phyloP scores from a whole-genome alignment of 37 sponge, comb jelly and placozoan genomes.

The Eunapius fragilis region DNA sequence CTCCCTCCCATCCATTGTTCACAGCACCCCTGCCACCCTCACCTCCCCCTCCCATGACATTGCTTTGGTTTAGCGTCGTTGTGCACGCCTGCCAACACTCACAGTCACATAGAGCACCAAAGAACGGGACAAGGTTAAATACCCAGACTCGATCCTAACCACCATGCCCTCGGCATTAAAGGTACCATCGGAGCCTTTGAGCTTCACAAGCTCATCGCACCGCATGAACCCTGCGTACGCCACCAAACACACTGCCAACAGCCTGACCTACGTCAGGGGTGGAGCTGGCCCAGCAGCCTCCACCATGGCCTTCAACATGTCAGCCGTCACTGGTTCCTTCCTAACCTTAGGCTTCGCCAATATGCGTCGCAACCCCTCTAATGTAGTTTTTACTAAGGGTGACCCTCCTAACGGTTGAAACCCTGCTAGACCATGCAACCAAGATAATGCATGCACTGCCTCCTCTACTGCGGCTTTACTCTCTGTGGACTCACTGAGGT shows the following conservation, averaged over 20 bases:
- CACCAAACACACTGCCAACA: not conserved
- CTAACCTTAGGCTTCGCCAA: not conserved
- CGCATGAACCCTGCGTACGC: conserved; percentile 7
- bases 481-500: conserved; percentile 4
- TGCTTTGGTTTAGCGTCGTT: too few species aligned
- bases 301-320: conserved; percentile 10
- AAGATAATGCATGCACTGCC: not conserved
- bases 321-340: conserved; percentile 2
- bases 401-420: not conserved
- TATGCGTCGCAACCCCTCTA: not conserved
- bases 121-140: too few species aligned
- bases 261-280: not conserved
- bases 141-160: not conserved
- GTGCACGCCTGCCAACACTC: too few species aligned
- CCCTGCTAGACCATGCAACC: conserved; percentile 1
- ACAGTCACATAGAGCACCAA: too few species aligned
- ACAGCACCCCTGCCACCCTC: too few species aligned
- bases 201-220: not conserved
- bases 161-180: not conserved
- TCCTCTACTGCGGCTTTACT: conserved; percentile 2
- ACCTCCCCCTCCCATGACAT: too few species aligned
- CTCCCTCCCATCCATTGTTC: too few species aligned
- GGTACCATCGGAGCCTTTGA: not conserved
- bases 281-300: not conserved
- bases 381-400: not conserved